Conservation (phyloP, 2,888 invertebrate genomes). For the Drosophila fungiperda region DNA sequence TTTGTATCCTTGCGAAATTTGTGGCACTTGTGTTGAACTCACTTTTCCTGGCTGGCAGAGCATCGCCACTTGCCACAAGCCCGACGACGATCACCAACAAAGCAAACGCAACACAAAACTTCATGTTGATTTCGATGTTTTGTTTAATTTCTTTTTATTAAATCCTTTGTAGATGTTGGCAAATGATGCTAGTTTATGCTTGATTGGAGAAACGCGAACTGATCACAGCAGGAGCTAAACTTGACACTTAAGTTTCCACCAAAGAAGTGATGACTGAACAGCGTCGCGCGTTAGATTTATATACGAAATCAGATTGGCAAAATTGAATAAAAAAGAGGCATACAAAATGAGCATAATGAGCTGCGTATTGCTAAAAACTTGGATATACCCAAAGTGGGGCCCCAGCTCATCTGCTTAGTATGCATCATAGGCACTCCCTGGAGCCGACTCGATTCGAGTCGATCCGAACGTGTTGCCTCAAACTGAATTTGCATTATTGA, state of each 20-base stretch:
- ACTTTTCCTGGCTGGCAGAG: constrained; percentile 82
- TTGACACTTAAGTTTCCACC: constrained; percentile 85
- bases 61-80: constrained; percentile 75
- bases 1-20: constrained; percentile 10
- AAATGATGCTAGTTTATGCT: constrained; percentile 13
- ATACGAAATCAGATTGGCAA: constrained; percentile 79
- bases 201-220: constrained; percentile 58
- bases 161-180: constrained; percentile 46
- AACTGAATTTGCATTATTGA: constrained; percentile 51
- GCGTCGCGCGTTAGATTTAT: constrained; percentile 84
- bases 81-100: constrained; percentile 78
- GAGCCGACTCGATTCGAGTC: constrained; percentile 26
- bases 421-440: constrained; percentile 57
- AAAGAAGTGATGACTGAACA: constrained; percentile 84
- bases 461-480: constrained; percentile 46
- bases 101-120: constrained; percentile 75
- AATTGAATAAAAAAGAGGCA: constrained; percentile 42
- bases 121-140: constrained; percentile 64
- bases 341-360: constrained; percentile 70
- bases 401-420: constrained; percentile 69
- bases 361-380: constrained; percentile 57
- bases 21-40: constrained; percentile 54
- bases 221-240: constrained; percentile 85
- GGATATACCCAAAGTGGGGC: constrained; percentile 72
- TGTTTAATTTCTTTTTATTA: constrained; percentile 18